A percentile compares a stretch with the other conserved stretches of the same genome.
These are phyloP conservation scores for Acanthosoma haemorrhoidale DNA, from an alignment of 2,888 invertebrate genomes.

Conservation along the genomic window DNA sequence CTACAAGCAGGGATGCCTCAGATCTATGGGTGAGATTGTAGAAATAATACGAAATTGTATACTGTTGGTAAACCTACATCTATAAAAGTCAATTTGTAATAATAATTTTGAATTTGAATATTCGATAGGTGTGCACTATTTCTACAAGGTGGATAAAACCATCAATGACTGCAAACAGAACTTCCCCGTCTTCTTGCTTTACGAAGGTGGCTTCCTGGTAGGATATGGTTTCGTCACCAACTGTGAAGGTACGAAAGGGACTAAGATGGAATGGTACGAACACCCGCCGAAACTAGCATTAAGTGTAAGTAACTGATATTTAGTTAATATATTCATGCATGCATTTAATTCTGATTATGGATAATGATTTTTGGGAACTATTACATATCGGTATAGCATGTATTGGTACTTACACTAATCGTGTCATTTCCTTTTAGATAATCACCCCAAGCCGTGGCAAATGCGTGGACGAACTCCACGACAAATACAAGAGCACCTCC, in stretches of 20 bases:
- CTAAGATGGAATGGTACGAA: background rate
- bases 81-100: too few relatives aligned
- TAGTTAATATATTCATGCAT: too few relatives aligned
- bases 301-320: background rate
- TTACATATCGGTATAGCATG: too few relatives aligned
- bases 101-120: too few relatives aligned
- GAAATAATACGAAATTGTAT: too few relatives aligned
- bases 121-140: background rate
- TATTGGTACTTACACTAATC: too few relatives aligned
- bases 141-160: background rate
- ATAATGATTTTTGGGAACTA: too few relatives aligned
- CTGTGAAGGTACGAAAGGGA: background rate
- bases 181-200: constrained; percentile 31
- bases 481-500: constrained; percentile 32
- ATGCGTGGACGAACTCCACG: constrained; percentile 32
- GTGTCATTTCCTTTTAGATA: constrained; percentile 27
- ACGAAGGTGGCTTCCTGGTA: constrained; percentile 31
- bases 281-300: background rate
- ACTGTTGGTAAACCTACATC: too few relatives aligned
- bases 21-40: background rate
- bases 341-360: too few relatives aligned
- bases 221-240: constrained; percentile 36
- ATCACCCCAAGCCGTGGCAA: constrained; percentile 34
- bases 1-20: background rate
- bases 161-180: background rate